These are phyloP conservation scores for Hylaea fasciaria DNA, from an alignment of 2,888 invertebrate genomes.

Conservation along the genomic window DNA sequence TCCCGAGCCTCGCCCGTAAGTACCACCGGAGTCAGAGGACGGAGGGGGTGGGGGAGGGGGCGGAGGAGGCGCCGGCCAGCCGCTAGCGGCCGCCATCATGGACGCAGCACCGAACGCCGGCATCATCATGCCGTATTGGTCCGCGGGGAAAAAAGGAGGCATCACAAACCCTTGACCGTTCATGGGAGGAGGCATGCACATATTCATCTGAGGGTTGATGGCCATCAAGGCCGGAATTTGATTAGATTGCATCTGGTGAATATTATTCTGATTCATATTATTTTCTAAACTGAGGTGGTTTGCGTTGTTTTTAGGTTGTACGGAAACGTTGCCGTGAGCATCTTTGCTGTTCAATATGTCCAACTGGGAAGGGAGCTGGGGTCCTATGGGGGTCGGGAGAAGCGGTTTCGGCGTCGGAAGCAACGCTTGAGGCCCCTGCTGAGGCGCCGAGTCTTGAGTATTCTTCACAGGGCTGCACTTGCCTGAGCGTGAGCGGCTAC, in stretches of 20 bases:
- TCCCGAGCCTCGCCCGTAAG: slow-evolving; percentile 72
- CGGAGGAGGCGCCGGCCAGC: slow-evolving; percentile 69
- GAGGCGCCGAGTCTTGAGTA: slow-evolving; percentile 60
- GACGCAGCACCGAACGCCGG: slow-evolving; percentile 51
- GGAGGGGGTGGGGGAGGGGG: slow-evolving; percentile 76
- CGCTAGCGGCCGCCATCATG: slow-evolving; percentile 57
- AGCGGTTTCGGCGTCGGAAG: slow-evolving; percentile 63
- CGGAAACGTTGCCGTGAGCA: slow-evolving; percentile 37
- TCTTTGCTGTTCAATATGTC: slow-evolving; percentile 54
- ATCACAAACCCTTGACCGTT: slow-evolving; percentile 68
- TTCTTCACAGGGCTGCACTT: slow-evolving; percentile 80
- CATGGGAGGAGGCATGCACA: slow-evolving; percentile 72
- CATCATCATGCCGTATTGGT: slow-evolving; percentile 78
- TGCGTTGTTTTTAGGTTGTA: slow-evolving; percentile 4
- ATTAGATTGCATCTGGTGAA: slow-evolving; percentile 46
- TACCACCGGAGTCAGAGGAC: slow-evolving; percentile 59
- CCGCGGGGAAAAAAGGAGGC: slow-evolving; percentile 73
- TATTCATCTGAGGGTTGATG: slow-evolving; percentile 74
- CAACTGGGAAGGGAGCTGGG: slow-evolving; percentile 57
- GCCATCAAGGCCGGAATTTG: slow-evolving; percentile 75
- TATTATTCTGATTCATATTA: slow-evolving; percentile 9
- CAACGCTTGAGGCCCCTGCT: slow-evolving; percentile 58
- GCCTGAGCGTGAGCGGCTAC: slow-evolving; percentile 82
- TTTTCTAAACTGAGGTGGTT: slow-evolving; percentile 9
- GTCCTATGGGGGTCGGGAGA: slow-evolving; percentile 67